phyloP scores from a whole-genome alignment of 1,140 invertebrate species.

The Cydia pomonella region DNA sequence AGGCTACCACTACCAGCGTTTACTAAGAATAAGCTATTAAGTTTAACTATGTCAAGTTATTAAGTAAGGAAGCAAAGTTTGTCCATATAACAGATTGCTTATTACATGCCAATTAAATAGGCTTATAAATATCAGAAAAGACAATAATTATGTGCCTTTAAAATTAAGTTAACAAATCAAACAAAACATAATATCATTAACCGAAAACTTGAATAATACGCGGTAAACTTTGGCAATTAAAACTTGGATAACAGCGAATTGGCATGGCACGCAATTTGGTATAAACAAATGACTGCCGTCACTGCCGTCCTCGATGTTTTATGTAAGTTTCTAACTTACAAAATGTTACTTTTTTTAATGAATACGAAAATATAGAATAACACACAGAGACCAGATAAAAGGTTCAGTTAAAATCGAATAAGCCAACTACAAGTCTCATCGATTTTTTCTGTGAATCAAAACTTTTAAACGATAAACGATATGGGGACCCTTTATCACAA shows the following conservation, averaged over 20 bases:
- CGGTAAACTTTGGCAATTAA: slow-evolving; percentile 18
- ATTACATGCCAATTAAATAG: too few relatives aligned
- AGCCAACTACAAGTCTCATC: too few relatives aligned
- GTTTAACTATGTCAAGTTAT: too few relatives aligned
- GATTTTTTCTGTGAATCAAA: too few relatives aligned
- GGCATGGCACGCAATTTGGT: slow-evolving; percentile 6
- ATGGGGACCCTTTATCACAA: too few relatives aligned
- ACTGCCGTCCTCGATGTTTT: background rate
- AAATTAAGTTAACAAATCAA: slow-evolving; percentile 10
- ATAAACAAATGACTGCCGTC: slow-evolving; percentile 8
- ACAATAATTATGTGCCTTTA: background rate
- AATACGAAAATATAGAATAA: background rate
- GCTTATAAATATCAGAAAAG: background rate
- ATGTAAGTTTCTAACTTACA: background rate
- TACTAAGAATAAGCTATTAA: too few relatives aligned
- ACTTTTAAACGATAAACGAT: too few relatives aligned
- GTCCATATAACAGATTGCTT: too few relatives aligned
- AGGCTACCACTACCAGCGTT: too few relatives aligned
- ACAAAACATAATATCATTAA: background rate
- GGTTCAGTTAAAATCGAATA: too few relatives aligned
- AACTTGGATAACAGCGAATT: slow-evolving; percentile 16
- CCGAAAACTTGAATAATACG: background rate
- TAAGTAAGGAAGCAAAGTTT: too few relatives aligned
- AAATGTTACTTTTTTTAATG: background rate
- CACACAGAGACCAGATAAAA: background rate